Conservation (phyloP, 1,140 invertebrate species). For the Phymorhynchus buccinoides region DNA sequence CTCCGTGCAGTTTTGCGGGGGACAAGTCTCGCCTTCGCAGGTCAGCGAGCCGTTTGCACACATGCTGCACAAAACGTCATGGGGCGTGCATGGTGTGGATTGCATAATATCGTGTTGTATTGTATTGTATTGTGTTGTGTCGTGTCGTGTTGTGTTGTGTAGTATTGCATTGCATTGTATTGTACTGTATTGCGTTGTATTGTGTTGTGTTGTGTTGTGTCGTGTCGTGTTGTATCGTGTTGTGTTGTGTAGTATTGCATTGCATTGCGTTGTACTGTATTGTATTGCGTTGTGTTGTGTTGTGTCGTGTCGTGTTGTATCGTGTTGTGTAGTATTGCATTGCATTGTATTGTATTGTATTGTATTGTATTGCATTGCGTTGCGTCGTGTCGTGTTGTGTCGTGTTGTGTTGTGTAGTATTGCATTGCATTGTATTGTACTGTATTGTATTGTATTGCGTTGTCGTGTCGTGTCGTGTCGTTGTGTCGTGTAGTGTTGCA, state of each 20-base stretch:
- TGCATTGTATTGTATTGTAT: not conserved
- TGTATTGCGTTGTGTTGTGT: not conserved
- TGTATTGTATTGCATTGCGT: not conserved
- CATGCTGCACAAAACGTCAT: not conserved
- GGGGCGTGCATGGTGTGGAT: no score
- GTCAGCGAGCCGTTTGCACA: not conserved
- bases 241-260: no score
- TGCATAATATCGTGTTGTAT: no score
- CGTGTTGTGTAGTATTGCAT: not conserved
- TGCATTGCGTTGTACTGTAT: not conserved
- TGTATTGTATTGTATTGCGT: not conserved
- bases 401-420: no score
- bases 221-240: not conserved
- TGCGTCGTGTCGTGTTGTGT: not conserved
- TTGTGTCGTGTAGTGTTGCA: no score
- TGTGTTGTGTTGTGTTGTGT: not conserved
- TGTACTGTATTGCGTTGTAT: conserved; percentile 65
- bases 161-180: conserved; percentile 68
- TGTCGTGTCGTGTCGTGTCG: not conserved
- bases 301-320: not conserved
- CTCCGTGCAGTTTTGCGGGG: not conserved
- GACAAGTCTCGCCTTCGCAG: not conserved
- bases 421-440: not conserved
- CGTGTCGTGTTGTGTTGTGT: not conserved
- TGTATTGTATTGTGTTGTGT: no score